Conservation (phyloP, 2,888 invertebrate species). For the Unio pictorum region DNA sequence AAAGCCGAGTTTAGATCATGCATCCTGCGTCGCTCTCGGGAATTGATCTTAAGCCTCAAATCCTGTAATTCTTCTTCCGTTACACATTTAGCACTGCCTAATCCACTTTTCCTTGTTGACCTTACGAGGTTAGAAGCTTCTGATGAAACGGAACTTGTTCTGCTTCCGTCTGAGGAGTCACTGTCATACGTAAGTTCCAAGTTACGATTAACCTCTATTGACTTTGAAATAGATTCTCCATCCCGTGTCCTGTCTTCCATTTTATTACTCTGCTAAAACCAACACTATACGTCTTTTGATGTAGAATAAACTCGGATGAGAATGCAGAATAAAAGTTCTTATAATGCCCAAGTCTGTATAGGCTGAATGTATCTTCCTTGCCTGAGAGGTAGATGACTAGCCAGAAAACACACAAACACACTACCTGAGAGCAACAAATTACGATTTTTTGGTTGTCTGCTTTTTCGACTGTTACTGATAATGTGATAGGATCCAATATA, state of each 20-base stretch:
- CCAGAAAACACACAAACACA: no score
- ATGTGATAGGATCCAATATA: no score
- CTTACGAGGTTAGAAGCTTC: constrained; percentile 1
- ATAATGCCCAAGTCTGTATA: no score
- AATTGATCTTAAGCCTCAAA: constrained; percentile 71
- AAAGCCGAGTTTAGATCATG: constrained; percentile 73
- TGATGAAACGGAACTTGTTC: neutral
- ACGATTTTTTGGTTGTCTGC: no score
- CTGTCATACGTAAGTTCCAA: constrained; percentile 30
- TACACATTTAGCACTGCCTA: constrained; percentile 27
- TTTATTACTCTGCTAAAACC: constrained; percentile 7
- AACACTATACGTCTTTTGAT: neutral
- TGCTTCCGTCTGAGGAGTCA: constrained; percentile 22
- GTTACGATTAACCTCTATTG: constrained; percentile 5
- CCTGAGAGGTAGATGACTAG: no score
- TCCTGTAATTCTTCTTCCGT: constrained; percentile 64
- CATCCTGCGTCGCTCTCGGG: constrained; percentile 73
- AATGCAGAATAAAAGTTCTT: no score
- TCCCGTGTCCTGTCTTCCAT: constrained; percentile 9
- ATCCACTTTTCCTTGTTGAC: constrained; percentile 1
- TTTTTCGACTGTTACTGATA: no score
- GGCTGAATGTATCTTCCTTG: no score
- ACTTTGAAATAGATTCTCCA: constrained; percentile 6
- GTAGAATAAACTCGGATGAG: neutral
- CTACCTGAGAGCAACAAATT: no score